These are phyloP conservation scores for Coracias cyanogaster DNA, from an alignment of 2,797 vertebrate species.

Conservation along the genomic window DNA sequence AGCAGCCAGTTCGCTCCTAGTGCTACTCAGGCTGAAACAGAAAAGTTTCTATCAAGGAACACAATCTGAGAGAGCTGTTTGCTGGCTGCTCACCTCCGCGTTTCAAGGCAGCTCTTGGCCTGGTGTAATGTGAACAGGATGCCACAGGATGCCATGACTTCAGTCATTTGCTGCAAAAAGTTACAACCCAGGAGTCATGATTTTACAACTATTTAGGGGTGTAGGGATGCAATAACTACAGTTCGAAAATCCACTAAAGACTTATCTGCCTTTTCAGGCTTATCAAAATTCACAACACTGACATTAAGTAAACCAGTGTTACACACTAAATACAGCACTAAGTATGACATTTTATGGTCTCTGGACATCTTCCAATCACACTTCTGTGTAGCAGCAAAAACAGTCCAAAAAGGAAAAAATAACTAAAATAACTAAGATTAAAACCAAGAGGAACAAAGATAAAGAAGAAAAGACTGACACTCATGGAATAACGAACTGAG, in stretches of 20 bases:
- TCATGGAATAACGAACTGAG: neutral
- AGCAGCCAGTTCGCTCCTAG: neutral
- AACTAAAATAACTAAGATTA: neutral
- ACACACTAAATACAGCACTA: neutral
- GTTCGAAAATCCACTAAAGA: neutral
- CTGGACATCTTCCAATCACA: neutral
- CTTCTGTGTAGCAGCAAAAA: neutral
- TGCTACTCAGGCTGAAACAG: neutral
- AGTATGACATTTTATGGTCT: neutral
- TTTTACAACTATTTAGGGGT: neutral
- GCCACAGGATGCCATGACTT: neutral
- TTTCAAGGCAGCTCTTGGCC: neutral
- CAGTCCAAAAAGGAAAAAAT: neutral
- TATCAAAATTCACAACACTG: neutral
- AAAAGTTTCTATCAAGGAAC: neutral
- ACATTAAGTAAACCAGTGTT: neutral
- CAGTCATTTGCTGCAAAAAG: neutral
- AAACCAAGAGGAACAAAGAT: neutral
- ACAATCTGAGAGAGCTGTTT: neutral
- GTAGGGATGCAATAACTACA: neutral
- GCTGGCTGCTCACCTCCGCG: rapidly evolving
- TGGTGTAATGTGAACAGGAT: neutral
- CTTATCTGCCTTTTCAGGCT: neutral
- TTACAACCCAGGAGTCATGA: neutral
- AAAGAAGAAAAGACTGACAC: neutral